phyloP scores from a whole-genome alignment of 2,888 invertebrate genomes.

The Diadegma fenestrale region DNA sequence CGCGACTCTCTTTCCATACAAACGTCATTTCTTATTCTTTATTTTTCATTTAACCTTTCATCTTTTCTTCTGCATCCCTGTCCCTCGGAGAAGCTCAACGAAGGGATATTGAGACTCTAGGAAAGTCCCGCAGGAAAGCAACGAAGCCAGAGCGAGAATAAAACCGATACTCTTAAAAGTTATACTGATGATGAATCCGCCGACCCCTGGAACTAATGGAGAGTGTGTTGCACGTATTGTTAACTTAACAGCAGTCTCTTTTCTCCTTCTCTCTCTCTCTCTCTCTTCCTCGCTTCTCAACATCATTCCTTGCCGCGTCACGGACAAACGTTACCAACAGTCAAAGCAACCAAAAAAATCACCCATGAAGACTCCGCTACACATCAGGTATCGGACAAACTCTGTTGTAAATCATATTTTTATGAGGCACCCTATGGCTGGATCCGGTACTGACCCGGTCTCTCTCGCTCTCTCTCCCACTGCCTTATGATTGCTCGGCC shows the following conservation, averaged over 20 bases:
- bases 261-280: constrained; percentile 18
- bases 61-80: constrained; percentile 17
- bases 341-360: constrained; percentile 47
- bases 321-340: constrained; percentile 44
- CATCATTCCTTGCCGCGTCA: constrained; percentile 32
- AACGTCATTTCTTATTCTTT: constrained; percentile 15
- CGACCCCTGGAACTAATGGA: constrained; percentile 66
- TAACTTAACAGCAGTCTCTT: constrained; percentile 21
- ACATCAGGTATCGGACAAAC: constrained; percentile 69
- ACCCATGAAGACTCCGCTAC: constrained; percentile 65
- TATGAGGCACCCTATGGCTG: constrained; percentile 79
- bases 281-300: constrained; percentile 4
- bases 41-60: background rate
- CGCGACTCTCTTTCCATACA: constrained; percentile 27
- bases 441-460: constrained; percentile 69
- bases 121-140: background rate
- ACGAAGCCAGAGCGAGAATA: constrained; percentile 26
- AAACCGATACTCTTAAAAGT: constrained; percentile 44
- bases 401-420: constrained; percentile 80
- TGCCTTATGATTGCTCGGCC: constrained; percentile 45
- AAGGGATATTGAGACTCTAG: background rate
- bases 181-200: constrained; percentile 68
- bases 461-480: background rate
- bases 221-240: constrained; percentile 28
- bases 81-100: constrained; percentile 1